phyloP scores from a whole-genome alignment of 2,797 vertebrate genomes.

The Hephaestus fuliginosus region DNA sequence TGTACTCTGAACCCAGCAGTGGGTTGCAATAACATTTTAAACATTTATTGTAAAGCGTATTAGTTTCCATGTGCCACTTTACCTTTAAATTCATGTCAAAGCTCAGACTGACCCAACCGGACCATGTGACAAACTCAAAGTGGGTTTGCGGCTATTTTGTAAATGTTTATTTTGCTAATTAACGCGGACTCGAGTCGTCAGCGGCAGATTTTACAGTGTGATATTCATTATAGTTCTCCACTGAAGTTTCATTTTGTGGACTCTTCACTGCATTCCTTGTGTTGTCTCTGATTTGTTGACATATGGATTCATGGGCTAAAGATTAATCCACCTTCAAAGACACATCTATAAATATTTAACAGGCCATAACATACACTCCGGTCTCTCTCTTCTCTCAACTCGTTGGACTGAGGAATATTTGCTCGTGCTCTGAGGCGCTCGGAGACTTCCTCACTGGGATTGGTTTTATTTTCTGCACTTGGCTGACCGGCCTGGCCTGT shows the following conservation, averaged over 20 bases:
- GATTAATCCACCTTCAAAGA: slow-evolving; percentile 63
- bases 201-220: slow-evolving; percentile 39
- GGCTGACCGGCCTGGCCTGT: slow-evolving; percentile 51
- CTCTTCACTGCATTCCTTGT: slow-evolving; percentile 56
- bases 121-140: slow-evolving; percentile 35
- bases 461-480: slow-evolving; percentile 57
- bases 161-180: slow-evolving; percentile 59
- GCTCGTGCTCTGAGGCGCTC: slow-evolving; percentile 53
- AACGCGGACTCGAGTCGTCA: slow-evolving; percentile 20
- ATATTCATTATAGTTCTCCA: slow-evolving; percentile 49
- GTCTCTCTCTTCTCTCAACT: slow-evolving; percentile 49
- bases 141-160: slow-evolving; percentile 46
- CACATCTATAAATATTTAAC: slow-evolving; percentile 76
- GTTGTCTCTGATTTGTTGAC: slow-evolving; percentile 64
- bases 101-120: slow-evolving; percentile 39
- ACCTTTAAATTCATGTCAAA: slow-evolving; percentile 42
- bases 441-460: slow-evolving; percentile 51
- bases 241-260: slow-evolving; percentile 55
- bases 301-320: slow-evolving; percentile 55
- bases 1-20: slow-evolving; percentile 52
- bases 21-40: slow-evolving; percentile 79
- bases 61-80: slow-evolving; percentile 48
- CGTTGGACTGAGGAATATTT: slow-evolving; percentile 67
- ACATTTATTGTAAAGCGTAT: slow-evolving; percentile 47
- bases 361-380: slow-evolving; percentile 58